Evolutionary conservation across 2,113 vertebrate species (phyloP), one percentile per base, ranked within the genome.

Genomic region (Bos taurus): DNA sequence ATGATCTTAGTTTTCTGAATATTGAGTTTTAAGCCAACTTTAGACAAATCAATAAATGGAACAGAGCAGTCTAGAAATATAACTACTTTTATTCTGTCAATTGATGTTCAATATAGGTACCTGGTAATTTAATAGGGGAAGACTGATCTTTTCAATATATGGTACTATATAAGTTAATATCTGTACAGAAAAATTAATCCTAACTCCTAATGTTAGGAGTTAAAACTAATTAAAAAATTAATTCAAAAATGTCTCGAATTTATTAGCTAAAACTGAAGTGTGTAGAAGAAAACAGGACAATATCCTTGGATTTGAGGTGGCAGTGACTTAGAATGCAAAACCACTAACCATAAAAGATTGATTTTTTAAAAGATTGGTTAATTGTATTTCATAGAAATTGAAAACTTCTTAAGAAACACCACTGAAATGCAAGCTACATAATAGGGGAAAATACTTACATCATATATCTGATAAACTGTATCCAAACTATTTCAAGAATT

Each of bases 91-190:
- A 64, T 3, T 4, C 30, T n/a, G 33, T n/a, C 33, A 57, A 57
- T 9, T 57, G 62, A 67, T n/a, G 0, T 67, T 77, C 21, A 5
- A 4, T 43, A 78, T 28, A 78, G 25, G 40, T 77, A 77, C 40
- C 25, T 77, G 71, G 4, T 43, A 78, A 46, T 78, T 78, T 26
- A 78, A 0, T 28, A 1, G 0, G 2, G 1, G 7, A 46, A 78
- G 25, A 15, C 7, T 15, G 43, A 46, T 78, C 74, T 16, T 78
- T 28, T 78, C 40, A 78, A 78, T 28, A 78, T 46, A 28, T 8
- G 40, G 40, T 78, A 40, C 2, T 78, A 43, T 43, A 46, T 46
- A 46, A 46, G 7, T 15, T 78, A 28, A 28, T 28, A 46, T 46
- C 7, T 78, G 3, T 46, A 9, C 25, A 28, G 23, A 77, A 78